Percentiles rank a stretch among this genome's conserved stretches.
These are phyloP conservation scores for Istiophorus platypterus DNA, from an alignment of 2,113 vertebrate genomes.

Conservation along the genomic window DNA sequence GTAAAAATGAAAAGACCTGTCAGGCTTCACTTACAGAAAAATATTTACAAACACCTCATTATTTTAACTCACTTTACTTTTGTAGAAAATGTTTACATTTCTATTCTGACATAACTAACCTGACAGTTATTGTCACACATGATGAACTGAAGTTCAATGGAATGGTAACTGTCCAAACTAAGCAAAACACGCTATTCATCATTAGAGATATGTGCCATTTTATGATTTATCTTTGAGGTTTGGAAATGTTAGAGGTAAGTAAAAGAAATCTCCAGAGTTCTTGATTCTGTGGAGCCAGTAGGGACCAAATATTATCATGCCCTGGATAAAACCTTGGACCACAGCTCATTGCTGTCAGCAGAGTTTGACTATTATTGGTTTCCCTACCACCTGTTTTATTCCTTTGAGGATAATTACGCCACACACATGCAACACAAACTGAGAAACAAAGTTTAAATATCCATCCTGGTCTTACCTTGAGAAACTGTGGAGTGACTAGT, in stretches of 20 bases:
- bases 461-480: constrained; percentile 85
- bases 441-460: constrained; percentile 8
- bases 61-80: not conserved
- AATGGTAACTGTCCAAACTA: not conserved
- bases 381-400: not conserved
- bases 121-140: not conserved
- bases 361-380: not conserved
- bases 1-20: not conserved
- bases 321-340: not conserved
- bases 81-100: not conserved
- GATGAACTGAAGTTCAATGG: not conserved
- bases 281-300: not conserved
- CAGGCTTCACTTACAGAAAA: not conserved
- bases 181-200: not conserved
- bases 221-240: not conserved
- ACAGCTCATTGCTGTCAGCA: not conserved
- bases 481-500: constrained; percentile 87
- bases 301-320: not conserved
- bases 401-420: not conserved
- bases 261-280: constrained; percentile 4
- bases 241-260: not conserved
- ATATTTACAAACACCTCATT: not conserved
- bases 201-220: not conserved
- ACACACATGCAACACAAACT: not conserved
- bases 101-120: not conserved